A percentile compares a stretch with the other conserved stretches of the same genome.
Conservation (phyloP, 2,888 invertebrate genomes). For the Aphidoletes aphidimyza region DNA sequence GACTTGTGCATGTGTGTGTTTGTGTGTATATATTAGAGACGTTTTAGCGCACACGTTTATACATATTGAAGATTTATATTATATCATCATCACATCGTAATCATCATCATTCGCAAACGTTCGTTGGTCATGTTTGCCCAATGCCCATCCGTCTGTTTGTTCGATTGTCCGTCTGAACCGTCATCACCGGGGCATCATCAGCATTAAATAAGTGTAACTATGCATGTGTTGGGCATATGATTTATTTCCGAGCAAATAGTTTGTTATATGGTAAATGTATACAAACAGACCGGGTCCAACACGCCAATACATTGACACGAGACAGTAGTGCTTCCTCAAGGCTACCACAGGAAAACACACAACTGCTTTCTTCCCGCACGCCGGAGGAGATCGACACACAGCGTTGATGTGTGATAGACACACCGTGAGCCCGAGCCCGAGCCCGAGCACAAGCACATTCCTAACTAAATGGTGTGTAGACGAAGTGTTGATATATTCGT, state of each 20-base stretch:
- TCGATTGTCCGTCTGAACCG: not conserved
- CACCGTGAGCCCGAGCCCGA: not conserved
- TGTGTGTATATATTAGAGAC: slow-evolving; percentile 1
- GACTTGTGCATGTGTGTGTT: not conserved
- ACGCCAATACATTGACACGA: slow-evolving; percentile 12
- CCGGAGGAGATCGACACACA: slow-evolving; percentile 45
- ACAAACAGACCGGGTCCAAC: not conserved
- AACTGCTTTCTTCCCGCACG: slow-evolving; percentile 48
- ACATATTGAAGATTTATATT: slow-evolving; percentile 53
- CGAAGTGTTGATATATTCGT: slow-evolving; percentile 55
- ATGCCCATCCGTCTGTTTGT: no score
- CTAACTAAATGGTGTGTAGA: not conserved
- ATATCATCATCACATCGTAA: slow-evolving; percentile 50
- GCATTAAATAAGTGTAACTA: slow-evolving; percentile 42
- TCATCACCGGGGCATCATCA: slow-evolving; percentile 35
- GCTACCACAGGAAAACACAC: slow-evolving; percentile 32
- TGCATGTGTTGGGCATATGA: slow-evolving; percentile 44
- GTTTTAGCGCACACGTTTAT: slow-evolving; percentile 22
- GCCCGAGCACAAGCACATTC: no score
- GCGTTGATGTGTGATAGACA: slow-evolving; percentile 51
- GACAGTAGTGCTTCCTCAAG: slow-evolving; percentile 11
- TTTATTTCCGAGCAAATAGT: slow-evolving; percentile 51
- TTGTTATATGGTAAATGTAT: slow-evolving; percentile 12
- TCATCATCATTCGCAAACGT: slow-evolving; percentile 32
- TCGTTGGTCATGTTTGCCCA: not conserved